Conservation (phyloP, 2,113 vertebrate genomes). For the Saccopteryx leptura region DNA sequence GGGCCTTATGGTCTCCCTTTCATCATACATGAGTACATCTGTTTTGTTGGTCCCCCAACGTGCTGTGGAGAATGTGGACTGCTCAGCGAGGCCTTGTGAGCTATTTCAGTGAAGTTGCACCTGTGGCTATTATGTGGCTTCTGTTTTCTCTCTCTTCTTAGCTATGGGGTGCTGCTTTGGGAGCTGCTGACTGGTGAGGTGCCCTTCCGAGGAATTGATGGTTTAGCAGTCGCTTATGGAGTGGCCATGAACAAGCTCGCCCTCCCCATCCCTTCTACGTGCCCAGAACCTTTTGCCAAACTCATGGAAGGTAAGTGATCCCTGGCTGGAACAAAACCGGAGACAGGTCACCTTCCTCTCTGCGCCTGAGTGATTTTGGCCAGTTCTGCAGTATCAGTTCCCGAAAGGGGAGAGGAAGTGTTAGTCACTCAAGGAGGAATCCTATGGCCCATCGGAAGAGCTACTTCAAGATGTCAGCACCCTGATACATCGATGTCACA, state of each 20-base stretch:
- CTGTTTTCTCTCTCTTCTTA: constrained; percentile 79
- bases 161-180: constrained; percentile 97
- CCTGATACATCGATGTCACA: background rate
- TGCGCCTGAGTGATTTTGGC: background rate
- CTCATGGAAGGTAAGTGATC: constrained; percentile 96
- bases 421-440: background rate
- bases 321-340: background rate
- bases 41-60: background rate
- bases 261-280: constrained; percentile 97
- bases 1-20: background rate
- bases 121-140: background rate
- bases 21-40: background rate
- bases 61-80: background rate
- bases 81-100: background rate
- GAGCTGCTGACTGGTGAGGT: constrained; percentile 97
- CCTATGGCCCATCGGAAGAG: background rate
- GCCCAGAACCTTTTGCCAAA: constrained; percentile 96
- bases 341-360: background rate
- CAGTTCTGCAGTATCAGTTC: background rate
- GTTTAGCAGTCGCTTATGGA: constrained; percentile 96
- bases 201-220: constrained; percentile 97
- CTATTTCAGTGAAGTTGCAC: background rate
- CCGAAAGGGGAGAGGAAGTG: background rate
- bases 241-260: constrained; percentile 99
- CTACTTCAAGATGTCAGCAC: background rate